Evolutionary conservation across 2,113 vertebrate species (phyloP).

Genomic region (Pampusana beccarii): DNA sequence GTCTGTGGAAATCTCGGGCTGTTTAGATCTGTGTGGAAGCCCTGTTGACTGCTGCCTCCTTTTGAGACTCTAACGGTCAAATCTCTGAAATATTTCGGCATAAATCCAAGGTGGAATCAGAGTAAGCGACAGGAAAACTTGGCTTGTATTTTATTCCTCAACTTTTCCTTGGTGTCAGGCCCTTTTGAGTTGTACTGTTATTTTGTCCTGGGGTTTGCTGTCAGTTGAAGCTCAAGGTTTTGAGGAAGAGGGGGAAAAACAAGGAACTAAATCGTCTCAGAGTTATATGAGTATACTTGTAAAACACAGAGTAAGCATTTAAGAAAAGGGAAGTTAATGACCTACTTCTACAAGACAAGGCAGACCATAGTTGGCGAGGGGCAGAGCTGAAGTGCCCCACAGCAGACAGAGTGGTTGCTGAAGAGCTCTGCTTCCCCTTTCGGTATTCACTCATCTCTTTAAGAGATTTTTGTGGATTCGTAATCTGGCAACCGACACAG

Average conservation of each 20-base stretch:
- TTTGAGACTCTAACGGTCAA: not conserved
- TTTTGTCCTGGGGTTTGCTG: not conserved
- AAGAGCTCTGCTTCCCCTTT: not conserved
- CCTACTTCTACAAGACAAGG: not conserved
- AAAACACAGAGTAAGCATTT: not conserved
- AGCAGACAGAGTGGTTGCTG: not conserved
- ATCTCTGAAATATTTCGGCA: not conserved
- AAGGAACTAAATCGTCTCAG: not conserved
- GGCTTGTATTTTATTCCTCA: not conserved
- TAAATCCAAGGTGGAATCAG: not conserved
- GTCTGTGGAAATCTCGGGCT: not conserved
- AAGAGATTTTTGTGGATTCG: not conserved
- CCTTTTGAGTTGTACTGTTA: not conserved
- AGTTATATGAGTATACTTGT: not conserved
- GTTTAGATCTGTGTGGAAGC: not conserved
- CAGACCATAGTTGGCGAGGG: not conserved
- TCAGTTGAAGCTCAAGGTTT: not conserved
- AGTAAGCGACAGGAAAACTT: not conserved
- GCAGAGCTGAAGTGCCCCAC: not conserved
- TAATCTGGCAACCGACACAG: not conserved
- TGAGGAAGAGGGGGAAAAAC: not conserved
- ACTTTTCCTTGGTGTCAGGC: not conserved
- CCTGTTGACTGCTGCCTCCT: not conserved
- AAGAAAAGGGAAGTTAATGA: constrained; percentile 16
- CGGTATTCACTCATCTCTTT: not conserved